Conservation (phyloP, 2,797 vertebrate species). For the Leptodactylus fallax region DNA sequence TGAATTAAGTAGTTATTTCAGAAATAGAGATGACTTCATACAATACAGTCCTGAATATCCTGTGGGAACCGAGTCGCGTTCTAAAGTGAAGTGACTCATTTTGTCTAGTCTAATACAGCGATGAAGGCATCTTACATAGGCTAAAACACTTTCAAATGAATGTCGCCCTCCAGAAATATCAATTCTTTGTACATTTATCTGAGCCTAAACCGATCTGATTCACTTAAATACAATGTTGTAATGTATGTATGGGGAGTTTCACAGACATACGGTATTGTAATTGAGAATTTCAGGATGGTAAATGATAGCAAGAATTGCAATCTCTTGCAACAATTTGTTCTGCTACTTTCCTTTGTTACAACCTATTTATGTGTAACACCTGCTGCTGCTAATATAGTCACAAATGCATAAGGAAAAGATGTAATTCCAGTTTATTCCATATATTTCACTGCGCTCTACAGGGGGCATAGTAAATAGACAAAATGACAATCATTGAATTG, state of each 20-base stretch:
- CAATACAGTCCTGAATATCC: slow-evolving; percentile 43
- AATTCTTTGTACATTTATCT: neutral
- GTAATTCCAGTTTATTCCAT: too few relatives aligned
- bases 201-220: neutral
- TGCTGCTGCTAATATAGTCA: too few relatives aligned
- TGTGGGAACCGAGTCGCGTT: slow-evolving; percentile 41
- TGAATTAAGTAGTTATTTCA: slow-evolving; percentile 61
- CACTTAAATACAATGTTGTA: neutral
- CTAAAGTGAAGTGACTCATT: slow-evolving; percentile 51
- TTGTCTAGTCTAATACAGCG: slow-evolving; percentile 35
- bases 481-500: too few relatives aligned
- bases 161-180: neutral
- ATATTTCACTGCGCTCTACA: too few relatives aligned
- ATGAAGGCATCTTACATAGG: slow-evolving; percentile 31
- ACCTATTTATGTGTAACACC: neutral
- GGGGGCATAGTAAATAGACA: too few relatives aligned
- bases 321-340: neutral
- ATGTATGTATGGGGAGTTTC: neutral
- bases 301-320: neutral
- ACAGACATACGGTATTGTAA: neutral
- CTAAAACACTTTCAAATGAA: slow-evolving; percentile 1
- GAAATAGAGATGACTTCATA: slow-evolving; percentile 60
- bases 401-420: too few relatives aligned
- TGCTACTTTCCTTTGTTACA: neutral
- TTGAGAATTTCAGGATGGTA: neutral